Evolutionary conservation across 2,797 vertebrate genomes (phyloP).

Genomic region (Mionectes olivaceus): DNA sequence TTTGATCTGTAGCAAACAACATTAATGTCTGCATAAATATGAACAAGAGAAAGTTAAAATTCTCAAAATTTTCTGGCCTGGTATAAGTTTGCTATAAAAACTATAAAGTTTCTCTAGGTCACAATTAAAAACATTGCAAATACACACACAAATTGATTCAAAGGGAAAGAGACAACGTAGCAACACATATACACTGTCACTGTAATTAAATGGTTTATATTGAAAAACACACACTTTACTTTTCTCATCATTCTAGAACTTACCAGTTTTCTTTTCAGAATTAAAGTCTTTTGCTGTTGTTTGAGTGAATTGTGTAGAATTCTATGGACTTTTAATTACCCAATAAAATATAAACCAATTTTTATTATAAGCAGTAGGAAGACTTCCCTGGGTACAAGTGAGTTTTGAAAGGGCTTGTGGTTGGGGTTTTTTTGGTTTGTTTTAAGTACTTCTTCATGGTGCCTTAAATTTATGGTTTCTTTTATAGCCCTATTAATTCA

Average conservation of each 20-base stretch:
- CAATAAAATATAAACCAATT: neutral
- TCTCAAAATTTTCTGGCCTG: neutral
- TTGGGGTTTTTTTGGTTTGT: rapidly evolving
- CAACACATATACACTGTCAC: neutral
- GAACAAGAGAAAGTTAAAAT: neutral
- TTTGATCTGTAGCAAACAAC: neutral
- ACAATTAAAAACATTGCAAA: neutral
- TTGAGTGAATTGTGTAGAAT: neutral
- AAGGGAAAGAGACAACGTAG: neutral
- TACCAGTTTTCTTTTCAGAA: neutral
- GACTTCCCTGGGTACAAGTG: neutral
- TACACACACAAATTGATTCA: neutral
- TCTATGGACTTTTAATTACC: neutral
- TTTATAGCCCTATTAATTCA: neutral
- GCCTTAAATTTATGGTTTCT: neutral
- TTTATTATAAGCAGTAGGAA: neutral
- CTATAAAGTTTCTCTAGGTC: neutral
- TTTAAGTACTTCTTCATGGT: neutral
- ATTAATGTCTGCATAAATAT: neutral
- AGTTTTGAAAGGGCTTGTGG: neutral
- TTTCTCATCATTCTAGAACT: neutral
- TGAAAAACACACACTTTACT: neutral
- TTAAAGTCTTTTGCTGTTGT: neutral
- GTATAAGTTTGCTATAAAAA: neutral
- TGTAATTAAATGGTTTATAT: rapidly evolving